Evolutionary conservation across 2,113 vertebrate genomes (phyloP), one percentile per base, ranked within the genome.

Genomic region (Syngnathus typhle): DNA sequence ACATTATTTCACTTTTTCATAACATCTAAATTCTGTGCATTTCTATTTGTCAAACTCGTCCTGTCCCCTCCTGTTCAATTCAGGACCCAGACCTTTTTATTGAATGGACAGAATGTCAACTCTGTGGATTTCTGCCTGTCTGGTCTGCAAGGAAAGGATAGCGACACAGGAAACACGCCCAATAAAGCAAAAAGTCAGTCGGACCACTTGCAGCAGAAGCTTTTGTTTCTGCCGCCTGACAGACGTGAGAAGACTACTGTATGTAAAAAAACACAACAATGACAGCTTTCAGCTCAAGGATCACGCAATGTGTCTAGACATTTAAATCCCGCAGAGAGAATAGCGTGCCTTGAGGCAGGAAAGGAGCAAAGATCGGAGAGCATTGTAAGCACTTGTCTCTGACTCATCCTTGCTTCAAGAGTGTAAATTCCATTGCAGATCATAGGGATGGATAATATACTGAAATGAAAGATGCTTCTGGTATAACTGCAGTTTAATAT

Each of bases 251-350:
- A 60, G 64, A 67, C 37, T 11, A 39, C 41, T 43, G 11, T 43
- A 43, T 43, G 41, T 39, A 12, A 37, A 73, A 70, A 65, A 61
- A 65, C 19, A 32, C 65, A 55, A 44, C 19, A 52, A 16, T 56
- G 47, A 18, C 47, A 11, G 67, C 67, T 66, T 75, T 77, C 51
- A 51, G 58, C 66, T 60, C 68, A 60, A 56, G 63, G 74, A 67
- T 73, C 64, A 62, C 70, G 49, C 6, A 51, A 70, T 68, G 56
- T 70, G 75, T 87, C 82, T 88, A 83, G 80, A 83, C 81, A 41
- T 49, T 70, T 46, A 82, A 83, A 86, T 86, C 78, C 82, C 61
- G 8, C 21, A 55, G 67, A 81, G 73, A 70, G 68, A 75, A 73
- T 59, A 59, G 51, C 67, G 72, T 81, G 43, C 38, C 44, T 15